Evolutionary conservation across 2,797 vertebrate genomes (phyloP).

Genomic region (Myripristis jacobus): DNA sequence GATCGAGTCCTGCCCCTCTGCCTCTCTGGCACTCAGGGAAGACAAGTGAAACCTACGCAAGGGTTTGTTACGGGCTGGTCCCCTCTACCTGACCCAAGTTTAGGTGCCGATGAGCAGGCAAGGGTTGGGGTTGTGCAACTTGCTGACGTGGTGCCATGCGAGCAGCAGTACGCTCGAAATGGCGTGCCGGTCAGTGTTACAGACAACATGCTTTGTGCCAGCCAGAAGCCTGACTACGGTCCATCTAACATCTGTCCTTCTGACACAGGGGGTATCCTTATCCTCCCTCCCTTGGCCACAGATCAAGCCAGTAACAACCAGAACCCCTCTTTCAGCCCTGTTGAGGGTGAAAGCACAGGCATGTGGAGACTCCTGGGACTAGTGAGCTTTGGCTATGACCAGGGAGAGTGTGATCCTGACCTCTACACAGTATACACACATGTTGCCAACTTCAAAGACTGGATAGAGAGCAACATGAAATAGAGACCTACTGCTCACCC

Average conservation of each 20-base stretch:
- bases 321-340: constrained; percentile 39
- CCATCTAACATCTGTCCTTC: constrained; percentile 93
- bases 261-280: constrained; percentile 93
- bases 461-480: constrained; percentile 95
- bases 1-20: constrained; percentile 92
- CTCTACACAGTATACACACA: constrained; percentile 94
- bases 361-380: constrained; percentile 93
- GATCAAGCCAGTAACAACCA: constrained; percentile 27
- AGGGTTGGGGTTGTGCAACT: constrained; percentile 88
- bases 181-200: constrained; percentile 92
- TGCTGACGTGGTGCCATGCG: constrained; percentile 91
- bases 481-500: constrained; percentile 63
- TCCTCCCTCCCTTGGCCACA: constrained; percentile 81
- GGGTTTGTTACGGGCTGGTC: constrained; percentile 93
- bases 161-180: constrained; percentile 92
- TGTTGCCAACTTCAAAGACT: constrained; percentile 92
- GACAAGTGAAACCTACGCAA: constrained; percentile 64
- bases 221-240: constrained; percentile 80
- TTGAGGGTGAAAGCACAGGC: constrained; percentile 59
- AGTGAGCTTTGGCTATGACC: constrained; percentile 97
- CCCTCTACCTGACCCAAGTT: constrained; percentile 79
- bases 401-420: constrained; percentile 90
- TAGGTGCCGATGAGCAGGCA: constrained; percentile 86
- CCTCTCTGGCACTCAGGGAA: constrained; percentile 82
- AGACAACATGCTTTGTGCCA: constrained; percentile 96